These are phyloP conservation scores for Numenius arquata DNA, from an alignment of 2,113 vertebrate species.

Conservation along the genomic window DNA sequence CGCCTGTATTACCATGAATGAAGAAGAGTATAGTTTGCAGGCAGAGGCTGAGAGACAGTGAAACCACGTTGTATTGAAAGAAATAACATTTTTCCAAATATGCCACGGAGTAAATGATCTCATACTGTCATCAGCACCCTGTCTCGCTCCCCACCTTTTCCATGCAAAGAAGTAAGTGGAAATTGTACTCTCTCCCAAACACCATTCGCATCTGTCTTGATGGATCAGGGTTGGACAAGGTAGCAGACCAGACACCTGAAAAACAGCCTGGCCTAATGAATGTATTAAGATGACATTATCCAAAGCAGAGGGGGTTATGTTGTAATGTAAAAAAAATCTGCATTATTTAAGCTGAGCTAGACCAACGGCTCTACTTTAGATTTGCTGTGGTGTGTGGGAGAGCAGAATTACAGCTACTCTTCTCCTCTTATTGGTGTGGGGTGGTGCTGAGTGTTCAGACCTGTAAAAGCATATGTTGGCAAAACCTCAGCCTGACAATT, in stretches of 20 bases:
- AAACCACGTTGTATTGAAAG: not conserved
- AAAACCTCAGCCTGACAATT: not conserved
- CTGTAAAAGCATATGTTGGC: not conserved
- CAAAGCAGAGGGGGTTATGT: not conserved
- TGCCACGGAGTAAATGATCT: not conserved
- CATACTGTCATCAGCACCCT: not conserved
- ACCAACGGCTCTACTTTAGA: not conserved
- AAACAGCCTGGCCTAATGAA: not conserved
- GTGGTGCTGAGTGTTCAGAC: not conserved
- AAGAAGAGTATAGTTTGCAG: not conserved
- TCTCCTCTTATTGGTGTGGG: not conserved
- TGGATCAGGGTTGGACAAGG: not conserved
- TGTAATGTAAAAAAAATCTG: not conserved
- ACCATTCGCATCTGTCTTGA: not conserved
- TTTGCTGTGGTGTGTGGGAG: not conserved
- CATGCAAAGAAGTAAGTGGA: not conserved
- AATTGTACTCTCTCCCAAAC: not conserved
- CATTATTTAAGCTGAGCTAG: not conserved
- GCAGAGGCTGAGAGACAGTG: not conserved
- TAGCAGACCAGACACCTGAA: not conserved
- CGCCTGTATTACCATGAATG: not conserved
- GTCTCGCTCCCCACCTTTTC: not conserved
- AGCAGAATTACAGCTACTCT: not conserved
- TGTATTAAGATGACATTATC: not conserved
- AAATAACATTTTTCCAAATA: not conserved